Conservation (phyloP, 2,113 vertebrate genomes). For the Gymnorhina tibicen region DNA sequence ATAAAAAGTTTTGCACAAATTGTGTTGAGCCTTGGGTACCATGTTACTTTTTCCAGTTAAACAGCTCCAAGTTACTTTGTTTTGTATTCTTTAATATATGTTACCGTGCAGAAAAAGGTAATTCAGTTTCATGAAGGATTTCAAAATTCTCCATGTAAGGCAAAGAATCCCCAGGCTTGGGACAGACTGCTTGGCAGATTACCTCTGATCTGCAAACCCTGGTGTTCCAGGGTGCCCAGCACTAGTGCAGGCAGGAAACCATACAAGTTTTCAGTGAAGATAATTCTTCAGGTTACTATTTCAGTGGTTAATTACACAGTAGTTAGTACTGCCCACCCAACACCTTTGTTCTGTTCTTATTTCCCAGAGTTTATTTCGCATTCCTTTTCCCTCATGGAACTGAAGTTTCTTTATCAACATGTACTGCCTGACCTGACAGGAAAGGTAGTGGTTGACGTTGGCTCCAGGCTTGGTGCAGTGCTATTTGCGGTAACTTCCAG, state of each 20-base stretch:
- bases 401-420: constrained; percentile 88
- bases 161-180: background rate
- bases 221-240: background rate
- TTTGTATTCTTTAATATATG: background rate
- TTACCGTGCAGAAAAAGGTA: background rate
- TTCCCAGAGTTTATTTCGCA: constrained; percentile 91
- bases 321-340: constrained; percentile 43
- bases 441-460: constrained; percentile 86
- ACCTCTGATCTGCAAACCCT: background rate
- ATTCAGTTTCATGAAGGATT: constrained; percentile 43
- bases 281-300: background rate
- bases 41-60: background rate
- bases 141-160: background rate
- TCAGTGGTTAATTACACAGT: background rate
- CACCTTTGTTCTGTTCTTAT: constrained; percentile 57
- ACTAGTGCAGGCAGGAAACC: background rate
- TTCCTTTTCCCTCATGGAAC: constrained; percentile 88
- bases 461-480: constrained; percentile 90
- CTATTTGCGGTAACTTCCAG: constrained; percentile 84
- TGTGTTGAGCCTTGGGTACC: background rate
- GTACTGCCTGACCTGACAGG: constrained; percentile 87
- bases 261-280: background rate
- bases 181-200: background rate
- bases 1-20: background rate
- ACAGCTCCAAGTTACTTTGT: background rate